A percentile compares a stretch with the other conserved stretches of the same genome.
phyloP scores from a whole-genome alignment of 1,140 invertebrate genomes.

The Drosophila burlai region DNA sequence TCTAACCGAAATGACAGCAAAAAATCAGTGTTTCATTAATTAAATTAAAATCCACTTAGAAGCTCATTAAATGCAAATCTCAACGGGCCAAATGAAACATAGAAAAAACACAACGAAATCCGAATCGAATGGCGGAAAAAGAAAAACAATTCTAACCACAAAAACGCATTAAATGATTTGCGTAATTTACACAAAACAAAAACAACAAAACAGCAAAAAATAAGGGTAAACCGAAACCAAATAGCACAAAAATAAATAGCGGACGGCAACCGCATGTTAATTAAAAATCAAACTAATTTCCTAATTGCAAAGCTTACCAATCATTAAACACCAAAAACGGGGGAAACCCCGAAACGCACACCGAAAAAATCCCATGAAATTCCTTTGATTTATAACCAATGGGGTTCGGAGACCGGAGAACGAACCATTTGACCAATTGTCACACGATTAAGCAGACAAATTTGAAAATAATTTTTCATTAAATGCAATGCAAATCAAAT shows the following conservation, averaged over 20 bases:
- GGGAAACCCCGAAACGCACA: slow-evolving; percentile 33
- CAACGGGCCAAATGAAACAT: slow-evolving; percentile 32
- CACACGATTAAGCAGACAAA: slow-evolving; percentile 83
- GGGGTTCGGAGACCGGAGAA: neutral
- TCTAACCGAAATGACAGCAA: slow-evolving; percentile 33
- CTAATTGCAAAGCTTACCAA: slow-evolving; percentile 80
- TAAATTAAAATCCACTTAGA: slow-evolving; percentile 82
- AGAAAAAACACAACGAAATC: slow-evolving; percentile 23
- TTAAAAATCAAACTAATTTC: slow-evolving; percentile 84
- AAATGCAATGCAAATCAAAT: slow-evolving; percentile 82
- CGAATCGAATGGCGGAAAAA: slow-evolving; percentile 21
- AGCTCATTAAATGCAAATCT: slow-evolving; percentile 82
- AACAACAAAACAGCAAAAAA: slow-evolving; percentile 38
- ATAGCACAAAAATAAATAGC: slow-evolving; percentile 56
- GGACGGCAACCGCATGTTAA: slow-evolving; percentile 76
- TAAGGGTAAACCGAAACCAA: slow-evolving; percentile 38
- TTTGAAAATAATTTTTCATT: slow-evolving; percentile 84
- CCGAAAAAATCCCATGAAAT: slow-evolving; percentile 27
- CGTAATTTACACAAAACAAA: slow-evolving; percentile 66
- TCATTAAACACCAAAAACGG: slow-evolving; percentile 71
- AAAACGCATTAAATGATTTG: slow-evolving; percentile 83
- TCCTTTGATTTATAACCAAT: slow-evolving; percentile 72
- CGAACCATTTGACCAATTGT: slow-evolving; percentile 74
- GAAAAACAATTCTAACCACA: slow-evolving; percentile 76
- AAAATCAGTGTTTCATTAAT: slow-evolving; percentile 60